Conservation (phyloP, 2,113 vertebrate species). For the Arenaria interpres region DNA sequence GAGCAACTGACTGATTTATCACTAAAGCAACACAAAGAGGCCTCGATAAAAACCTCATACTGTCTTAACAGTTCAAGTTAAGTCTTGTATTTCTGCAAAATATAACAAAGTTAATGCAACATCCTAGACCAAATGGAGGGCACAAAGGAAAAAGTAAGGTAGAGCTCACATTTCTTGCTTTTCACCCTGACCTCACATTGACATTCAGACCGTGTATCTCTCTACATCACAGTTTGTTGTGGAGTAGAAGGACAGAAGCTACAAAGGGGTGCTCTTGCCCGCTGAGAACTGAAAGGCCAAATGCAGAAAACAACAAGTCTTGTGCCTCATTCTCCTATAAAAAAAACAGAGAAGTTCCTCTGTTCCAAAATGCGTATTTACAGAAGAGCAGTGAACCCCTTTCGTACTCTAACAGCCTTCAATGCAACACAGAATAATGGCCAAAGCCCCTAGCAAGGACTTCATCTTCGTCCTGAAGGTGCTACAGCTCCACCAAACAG, state of each 20-base stretch:
- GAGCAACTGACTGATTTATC: background rate
- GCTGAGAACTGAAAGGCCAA: background rate
- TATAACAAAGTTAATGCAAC: background rate
- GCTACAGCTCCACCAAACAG: background rate
- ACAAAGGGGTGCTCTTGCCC: background rate
- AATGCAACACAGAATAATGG: background rate
- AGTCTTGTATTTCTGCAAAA: background rate
- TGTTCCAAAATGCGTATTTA: background rate
- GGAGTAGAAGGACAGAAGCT: background rate
- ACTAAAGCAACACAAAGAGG: constrained; percentile 8
- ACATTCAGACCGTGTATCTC: background rate
- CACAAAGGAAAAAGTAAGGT: background rate
- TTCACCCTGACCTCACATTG: background rate
- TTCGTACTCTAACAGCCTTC: background rate
- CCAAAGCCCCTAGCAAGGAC: background rate
- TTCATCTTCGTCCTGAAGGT: background rate
- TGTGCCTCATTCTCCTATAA: background rate
- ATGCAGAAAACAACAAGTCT: background rate
- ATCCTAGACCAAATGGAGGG: background rate
- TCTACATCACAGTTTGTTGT: background rate
- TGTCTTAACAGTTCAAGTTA: too few relatives aligned
- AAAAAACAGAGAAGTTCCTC: background rate
- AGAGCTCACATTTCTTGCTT: background rate
- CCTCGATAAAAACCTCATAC: too few relatives aligned
- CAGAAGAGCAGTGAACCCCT: background rate